These are phyloP conservation scores for Nematolebias whitei DNA, from an alignment of 2,113 vertebrate genomes.

Conservation along the genomic window DNA sequence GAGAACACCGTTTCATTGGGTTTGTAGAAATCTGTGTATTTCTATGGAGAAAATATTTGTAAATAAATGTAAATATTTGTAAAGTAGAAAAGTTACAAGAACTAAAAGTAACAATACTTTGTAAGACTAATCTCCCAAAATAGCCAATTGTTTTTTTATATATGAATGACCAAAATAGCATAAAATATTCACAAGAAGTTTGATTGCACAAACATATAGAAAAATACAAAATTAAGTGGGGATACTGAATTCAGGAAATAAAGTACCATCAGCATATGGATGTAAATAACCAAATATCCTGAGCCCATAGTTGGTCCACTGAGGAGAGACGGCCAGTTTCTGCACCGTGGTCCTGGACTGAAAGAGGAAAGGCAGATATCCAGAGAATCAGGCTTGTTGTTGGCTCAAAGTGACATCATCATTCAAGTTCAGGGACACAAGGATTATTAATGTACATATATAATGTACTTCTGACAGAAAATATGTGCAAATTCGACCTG, in stretches of 20 bases:
- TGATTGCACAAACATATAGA: not conserved
- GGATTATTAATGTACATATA: conserved; percentile 34
- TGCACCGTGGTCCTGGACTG: conserved; percentile 86
- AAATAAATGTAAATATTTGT: too few species aligned
- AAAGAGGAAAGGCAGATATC: conserved; percentile 12
- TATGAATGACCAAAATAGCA: too few species aligned
- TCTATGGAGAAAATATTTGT: too few species aligned
- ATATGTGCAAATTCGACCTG: not conserved
- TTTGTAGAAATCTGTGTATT: too few species aligned
- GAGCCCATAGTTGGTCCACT: conserved; percentile 92
- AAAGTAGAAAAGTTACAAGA: not conserved
- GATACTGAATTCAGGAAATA: not conserved
- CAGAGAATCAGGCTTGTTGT: conserved; percentile 1
- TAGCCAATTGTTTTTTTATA: too few species aligned
- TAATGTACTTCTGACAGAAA: conserved; percentile 43
- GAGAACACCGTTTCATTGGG: too few species aligned
- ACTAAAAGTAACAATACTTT: too few species aligned
- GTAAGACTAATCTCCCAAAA: too few species aligned
- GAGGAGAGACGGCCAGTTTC: conserved; percentile 89
- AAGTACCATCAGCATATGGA: conserved; percentile 84
- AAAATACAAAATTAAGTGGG: not conserved
- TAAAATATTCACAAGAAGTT: too few species aligned
- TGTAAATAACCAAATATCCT: conserved; percentile 95
- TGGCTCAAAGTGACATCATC: conserved; percentile 25
- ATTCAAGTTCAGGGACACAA: conserved; percentile 1